A percentile compares a stretch with the other conserved stretches of the same genome.
phyloP scores from a whole-genome alignment of 23 tunicate species.

The Styela plicata region DNA sequence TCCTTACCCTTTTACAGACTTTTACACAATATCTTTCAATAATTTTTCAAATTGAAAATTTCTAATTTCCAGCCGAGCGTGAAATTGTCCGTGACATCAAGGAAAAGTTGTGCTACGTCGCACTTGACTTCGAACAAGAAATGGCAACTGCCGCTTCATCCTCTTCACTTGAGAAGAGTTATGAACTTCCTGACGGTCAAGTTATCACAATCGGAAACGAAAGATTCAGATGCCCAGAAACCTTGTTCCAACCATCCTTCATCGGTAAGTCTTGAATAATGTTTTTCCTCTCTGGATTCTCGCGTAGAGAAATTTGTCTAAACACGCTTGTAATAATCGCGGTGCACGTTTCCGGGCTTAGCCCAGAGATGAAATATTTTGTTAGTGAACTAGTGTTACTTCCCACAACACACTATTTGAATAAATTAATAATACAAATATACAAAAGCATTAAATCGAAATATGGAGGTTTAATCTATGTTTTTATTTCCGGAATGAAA shows the following conservation, averaged over 20 bases:
- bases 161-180: constrained; percentile 53
- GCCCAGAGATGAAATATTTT: no score
- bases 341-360: no score
- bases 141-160: constrained; percentile 64
- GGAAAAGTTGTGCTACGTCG: constrained; percentile 80
- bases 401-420: not conserved
- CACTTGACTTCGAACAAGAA: constrained; percentile 79
- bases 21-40: not conserved
- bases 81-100: constrained; percentile 84
- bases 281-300: not conserved
- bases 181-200: constrained; percentile 70
- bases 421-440: not conserved
- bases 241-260: constrained; percentile 96
- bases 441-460: no score
- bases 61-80: constrained; percentile 40
- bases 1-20: no score
- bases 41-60: not conserved
- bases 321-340: no score
- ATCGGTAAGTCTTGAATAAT: constrained; percentile 26
- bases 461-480: no score
- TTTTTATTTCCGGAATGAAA: no score
- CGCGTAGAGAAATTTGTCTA: no score
- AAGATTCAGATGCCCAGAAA: constrained; percentile 96
- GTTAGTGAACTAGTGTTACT: not conserved
- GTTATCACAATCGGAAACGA: constrained; percentile 93